phyloP scores from a whole-genome alignment of 2,113 vertebrate species.

The Gymnobelideus leadbeateri region DNA sequence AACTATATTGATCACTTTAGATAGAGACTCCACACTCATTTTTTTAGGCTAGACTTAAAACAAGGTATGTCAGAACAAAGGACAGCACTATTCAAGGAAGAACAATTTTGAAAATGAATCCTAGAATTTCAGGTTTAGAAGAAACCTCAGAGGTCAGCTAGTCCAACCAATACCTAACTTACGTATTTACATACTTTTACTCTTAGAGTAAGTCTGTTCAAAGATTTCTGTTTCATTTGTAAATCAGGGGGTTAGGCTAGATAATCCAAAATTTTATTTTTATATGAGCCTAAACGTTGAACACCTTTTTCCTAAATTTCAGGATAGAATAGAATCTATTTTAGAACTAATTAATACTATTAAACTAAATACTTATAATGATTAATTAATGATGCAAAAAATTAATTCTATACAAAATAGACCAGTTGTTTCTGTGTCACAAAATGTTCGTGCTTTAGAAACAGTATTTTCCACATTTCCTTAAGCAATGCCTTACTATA shows the following conservation, averaged over 20 bases:
- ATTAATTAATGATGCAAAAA: conserved; percentile 45
- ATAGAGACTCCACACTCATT: not conserved
- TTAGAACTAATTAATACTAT: conserved; percentile 38
- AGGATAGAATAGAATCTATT: not conserved
- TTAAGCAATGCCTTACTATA: not conserved
- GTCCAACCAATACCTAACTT: not conserved
- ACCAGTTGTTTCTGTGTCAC: not conserved
- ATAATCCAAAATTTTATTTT: conserved; percentile 52
- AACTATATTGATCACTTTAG: conserved; percentile 12
- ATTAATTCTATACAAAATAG: conserved; percentile 45
- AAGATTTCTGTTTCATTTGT: conserved; percentile 33
- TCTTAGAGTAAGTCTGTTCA: conserved; percentile 43
- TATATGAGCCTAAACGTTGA: conserved; percentile 36
- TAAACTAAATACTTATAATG: conserved; percentile 41
- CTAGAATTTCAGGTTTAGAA: not conserved
- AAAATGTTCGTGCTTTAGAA: not conserved
- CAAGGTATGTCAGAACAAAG: conserved; percentile 33
- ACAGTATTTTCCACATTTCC: conserved; percentile 29
- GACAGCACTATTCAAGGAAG: not conserved
- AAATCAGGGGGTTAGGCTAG: not conserved
- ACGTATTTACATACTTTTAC: not conserved
- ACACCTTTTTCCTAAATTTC: conserved; percentile 18
- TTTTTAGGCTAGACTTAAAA: conserved; percentile 37
- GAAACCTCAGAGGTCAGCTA: not conserved
- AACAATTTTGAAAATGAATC: conserved; percentile 31